These are phyloP conservation scores for Sinodicranocentrus sp. DNA, from an alignment of 2,888 invertebrate genomes.

Conservation along the genomic window DNA sequence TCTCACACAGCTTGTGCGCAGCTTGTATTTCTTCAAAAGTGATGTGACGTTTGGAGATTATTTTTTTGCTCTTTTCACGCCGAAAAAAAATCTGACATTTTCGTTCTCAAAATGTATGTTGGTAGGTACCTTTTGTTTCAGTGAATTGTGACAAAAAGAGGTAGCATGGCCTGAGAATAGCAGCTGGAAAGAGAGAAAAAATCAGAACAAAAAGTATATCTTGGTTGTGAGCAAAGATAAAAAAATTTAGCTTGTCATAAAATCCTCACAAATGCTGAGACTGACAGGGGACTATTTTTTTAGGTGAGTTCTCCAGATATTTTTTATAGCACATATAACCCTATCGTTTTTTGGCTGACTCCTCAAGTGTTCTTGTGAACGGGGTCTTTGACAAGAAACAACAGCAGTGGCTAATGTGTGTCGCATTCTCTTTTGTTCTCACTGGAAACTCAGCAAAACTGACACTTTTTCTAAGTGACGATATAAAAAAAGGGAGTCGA, in stretches of 20 bases:
- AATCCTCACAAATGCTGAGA: constrained; percentile 45
- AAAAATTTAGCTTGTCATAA: constrained; percentile 63
- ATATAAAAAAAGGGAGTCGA: constrained; percentile 18
- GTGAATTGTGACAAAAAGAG: constrained; percentile 33
- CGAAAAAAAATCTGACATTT: constrained; percentile 27
- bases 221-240: constrained; percentile 11
- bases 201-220: constrained; percentile 19
- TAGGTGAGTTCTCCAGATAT: constrained; percentile 26
- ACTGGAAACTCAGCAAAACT: constrained; percentile 27
- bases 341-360: constrained; percentile 54
- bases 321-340: constrained; percentile 56
- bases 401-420: constrained; percentile 39
- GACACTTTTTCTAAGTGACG: constrained; percentile 48
- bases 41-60: no score
- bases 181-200: constrained; percentile 6
- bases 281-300: constrained; percentile 48
- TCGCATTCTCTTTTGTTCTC: constrained; percentile 42
- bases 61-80: no score
- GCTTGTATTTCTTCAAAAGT: no score
- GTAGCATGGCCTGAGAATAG: background rate
- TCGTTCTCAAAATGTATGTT: no score
- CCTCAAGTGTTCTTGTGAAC: constrained; percentile 54
- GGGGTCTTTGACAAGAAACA: no score
- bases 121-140: no score
- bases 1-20: no score